phyloP scores from a whole-genome alignment of 2,113 vertebrate genomes.

The Catharus fuscescens region DNA sequence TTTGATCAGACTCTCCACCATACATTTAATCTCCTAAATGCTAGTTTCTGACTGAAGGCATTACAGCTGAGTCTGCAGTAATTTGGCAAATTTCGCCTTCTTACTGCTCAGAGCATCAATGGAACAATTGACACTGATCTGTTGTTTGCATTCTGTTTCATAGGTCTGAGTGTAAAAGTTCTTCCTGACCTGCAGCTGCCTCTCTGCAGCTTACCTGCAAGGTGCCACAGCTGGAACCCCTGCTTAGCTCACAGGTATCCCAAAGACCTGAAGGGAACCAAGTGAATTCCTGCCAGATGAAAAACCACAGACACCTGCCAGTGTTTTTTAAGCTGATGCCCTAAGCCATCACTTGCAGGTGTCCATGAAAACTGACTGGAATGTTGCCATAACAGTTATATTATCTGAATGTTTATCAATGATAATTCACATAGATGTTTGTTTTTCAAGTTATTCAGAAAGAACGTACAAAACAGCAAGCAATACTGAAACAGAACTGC shows the following conservation, averaged over 20 bases:
- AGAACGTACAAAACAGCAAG: neutral
- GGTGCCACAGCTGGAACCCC: neutral
- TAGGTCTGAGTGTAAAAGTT: neutral
- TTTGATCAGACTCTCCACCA: neutral
- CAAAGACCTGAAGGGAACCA: neutral
- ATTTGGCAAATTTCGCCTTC: neutral
- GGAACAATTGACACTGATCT: neutral
- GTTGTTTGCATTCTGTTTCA: neutral
- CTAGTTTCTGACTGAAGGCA: neutral
- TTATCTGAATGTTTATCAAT: neutral
- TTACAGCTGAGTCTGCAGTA: neutral
- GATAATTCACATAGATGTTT: fast-evolving
- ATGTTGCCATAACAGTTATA: neutral
- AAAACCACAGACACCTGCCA: neutral
- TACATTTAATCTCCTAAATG: neutral
- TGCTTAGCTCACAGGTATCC: neutral
- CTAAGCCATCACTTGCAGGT: neutral
- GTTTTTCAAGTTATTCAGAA: neutral
- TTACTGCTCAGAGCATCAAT: neutral
- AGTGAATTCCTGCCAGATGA: neutral
- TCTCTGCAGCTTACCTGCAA: neutral
- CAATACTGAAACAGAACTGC: neutral
- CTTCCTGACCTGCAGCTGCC: neutral
- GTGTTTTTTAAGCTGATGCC: neutral
- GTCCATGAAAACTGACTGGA: neutral